Percentiles rank a stretch among this genome's conserved stretches.
phyloP scores from a whole-genome alignment of 2,113 vertebrate species.

The Rhynchomys soricoides region DNA sequence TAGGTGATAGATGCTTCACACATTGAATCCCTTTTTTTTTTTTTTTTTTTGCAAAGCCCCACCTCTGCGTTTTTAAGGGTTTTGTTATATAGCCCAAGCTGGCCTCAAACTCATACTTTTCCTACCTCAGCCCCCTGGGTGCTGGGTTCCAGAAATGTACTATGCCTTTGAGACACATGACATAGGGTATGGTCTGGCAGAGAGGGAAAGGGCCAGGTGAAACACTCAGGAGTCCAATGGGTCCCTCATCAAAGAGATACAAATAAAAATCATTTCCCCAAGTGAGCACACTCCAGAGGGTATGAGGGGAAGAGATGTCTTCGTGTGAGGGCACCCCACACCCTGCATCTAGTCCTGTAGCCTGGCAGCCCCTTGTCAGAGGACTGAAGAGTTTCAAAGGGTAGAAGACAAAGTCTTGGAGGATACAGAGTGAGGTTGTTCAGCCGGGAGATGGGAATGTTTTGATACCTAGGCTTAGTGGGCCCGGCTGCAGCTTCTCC shows the following conservation, averaged over 20 bases:
- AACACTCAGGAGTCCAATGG: neutral
- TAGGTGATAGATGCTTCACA: too few species aligned
- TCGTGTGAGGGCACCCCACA: neutral
- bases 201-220: neutral
- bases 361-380: neutral
- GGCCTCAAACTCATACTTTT: neutral
- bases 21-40: rapidly evolving
- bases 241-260: neutral
- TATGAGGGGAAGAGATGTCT: neutral
- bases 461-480: too few species aligned
- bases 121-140: neutral
- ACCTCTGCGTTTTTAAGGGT: neutral
- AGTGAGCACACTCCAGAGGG: neutral
- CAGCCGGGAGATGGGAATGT: neutral
- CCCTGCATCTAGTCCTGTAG: neutral
- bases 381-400: neutral
- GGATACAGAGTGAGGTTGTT: too few species aligned
- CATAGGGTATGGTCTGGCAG: rapidly evolving
- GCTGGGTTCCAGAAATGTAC: neutral
- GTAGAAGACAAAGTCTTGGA: neutral
- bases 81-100: neutral
- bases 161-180: rapidly evolving
- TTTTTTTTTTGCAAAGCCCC: neutral
- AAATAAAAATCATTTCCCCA: neutral
- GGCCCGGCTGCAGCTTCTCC: neutral